These are phyloP conservation scores for Philopedon plagiatum DNA, from an alignment of 2,888 invertebrate species.

Conservation along the genomic window DNA sequence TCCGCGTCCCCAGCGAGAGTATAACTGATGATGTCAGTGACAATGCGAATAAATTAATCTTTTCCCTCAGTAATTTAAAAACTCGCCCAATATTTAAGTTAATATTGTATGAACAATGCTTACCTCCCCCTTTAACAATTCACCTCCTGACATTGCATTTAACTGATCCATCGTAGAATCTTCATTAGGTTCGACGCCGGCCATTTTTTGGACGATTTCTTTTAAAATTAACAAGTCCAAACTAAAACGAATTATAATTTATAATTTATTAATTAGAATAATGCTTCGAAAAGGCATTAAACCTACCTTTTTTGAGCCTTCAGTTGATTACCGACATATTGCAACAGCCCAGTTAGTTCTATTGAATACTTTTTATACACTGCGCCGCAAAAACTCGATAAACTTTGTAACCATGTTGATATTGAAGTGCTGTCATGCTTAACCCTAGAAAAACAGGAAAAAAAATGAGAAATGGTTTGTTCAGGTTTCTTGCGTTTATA, in stretches of 20 bases:
- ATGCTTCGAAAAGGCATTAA: not conserved
- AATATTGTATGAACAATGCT: no score
- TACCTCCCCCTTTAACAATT: slow-evolving; percentile 94
- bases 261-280: not conserved
- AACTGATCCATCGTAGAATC: slow-evolving; percentile 97
- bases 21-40: no score
- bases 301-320: slow-evolving; percentile 93
- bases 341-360: slow-evolving; percentile 94
- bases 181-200: slow-evolving; percentile 96
- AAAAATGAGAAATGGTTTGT: no score
- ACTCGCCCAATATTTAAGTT: no score
- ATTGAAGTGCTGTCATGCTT: slow-evolving; percentile 93
- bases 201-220: slow-evolving; percentile 99
- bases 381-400: slow-evolving; percentile 95
- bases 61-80: no score
- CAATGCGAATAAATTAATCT: no score
- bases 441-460: slow-evolving; percentile 65
- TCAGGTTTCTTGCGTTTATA: no score
- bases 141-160: slow-evolving; percentile 97
- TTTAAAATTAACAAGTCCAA: slow-evolving; percentile 93
- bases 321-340: slow-evolving; percentile 97
- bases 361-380: slow-evolving; percentile 98
- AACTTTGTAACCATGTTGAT: slow-evolving; percentile 93
- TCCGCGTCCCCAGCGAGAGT: no score
- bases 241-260: slow-evolving; percentile 72